Evolutionary conservation across 2,888 invertebrate species (phyloP).

Genomic region (Nephrotoma guestfalica): DNA sequence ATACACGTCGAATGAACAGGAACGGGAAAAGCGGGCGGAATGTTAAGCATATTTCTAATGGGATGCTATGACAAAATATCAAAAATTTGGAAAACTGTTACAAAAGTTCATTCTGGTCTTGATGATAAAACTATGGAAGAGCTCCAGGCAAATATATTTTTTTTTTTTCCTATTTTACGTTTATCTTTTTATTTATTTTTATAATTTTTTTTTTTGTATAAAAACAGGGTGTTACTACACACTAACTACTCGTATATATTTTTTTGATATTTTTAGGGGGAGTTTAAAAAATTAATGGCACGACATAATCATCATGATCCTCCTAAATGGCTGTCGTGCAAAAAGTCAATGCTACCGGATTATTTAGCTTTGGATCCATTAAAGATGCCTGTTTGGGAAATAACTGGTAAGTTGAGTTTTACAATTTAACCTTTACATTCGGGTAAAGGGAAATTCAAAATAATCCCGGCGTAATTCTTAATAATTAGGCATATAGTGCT

Average conservation of each 20-base stretch:
- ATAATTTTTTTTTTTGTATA: not conserved
- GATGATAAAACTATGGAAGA: slow-evolving; percentile 72
- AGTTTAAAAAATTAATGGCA: slow-evolving; percentile 45
- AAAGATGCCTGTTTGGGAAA: slow-evolving; percentile 87
- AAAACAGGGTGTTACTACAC: no score
- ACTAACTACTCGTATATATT: not conserved
- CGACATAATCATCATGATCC: slow-evolving; percentile 59
- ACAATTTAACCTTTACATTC: not conserved
- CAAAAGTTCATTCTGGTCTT: slow-evolving; percentile 79
- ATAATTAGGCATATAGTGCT: no score
- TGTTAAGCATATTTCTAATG: slow-evolving; percentile 90
- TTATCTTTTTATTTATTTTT: not conserved
- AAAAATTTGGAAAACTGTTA: slow-evolving; percentile 74
- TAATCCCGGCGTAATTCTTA: no score
- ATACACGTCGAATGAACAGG: not conserved
- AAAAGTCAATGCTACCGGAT: slow-evolving; percentile 75
- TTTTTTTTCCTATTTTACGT: not conserved
- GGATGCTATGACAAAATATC: slow-evolving; percentile 61
- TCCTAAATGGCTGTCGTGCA: slow-evolving; percentile 71
- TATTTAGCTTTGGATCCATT: slow-evolving; percentile 75
- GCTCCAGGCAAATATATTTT: slow-evolving; percentile 40
- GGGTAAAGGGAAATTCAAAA: not conserved
- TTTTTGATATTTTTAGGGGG: slow-evolving; percentile 11
- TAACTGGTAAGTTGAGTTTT: slow-evolving; percentile 44
- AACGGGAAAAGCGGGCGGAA: slow-evolving; percentile 79